phyloP scores from a whole-genome alignment of 2,797 vertebrate species.

The Brotula barbata region DNA sequence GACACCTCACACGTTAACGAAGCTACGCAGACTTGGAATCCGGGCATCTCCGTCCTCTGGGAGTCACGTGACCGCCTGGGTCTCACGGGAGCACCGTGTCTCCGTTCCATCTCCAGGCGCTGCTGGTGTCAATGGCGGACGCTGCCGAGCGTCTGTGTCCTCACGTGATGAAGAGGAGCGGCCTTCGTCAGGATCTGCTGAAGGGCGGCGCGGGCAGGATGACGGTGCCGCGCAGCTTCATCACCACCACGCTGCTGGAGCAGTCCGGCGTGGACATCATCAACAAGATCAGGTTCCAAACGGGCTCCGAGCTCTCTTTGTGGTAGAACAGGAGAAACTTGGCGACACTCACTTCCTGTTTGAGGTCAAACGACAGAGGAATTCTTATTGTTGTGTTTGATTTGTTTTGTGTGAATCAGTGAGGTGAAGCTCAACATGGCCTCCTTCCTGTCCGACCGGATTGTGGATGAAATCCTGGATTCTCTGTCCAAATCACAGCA shows the following conservation, averaged over 20 bases:
- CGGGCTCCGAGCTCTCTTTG: too few relatives aligned
- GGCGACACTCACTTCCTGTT: not conserved
- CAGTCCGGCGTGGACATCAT: slow-evolving; percentile 94
- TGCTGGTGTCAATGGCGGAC: slow-evolving; percentile 92
- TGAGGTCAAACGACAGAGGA: not conserved
- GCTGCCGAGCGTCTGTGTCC: slow-evolving; percentile 90
- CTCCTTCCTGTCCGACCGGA: slow-evolving; percentile 91
- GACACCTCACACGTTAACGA: too few relatives aligned
- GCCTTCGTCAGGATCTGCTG: slow-evolving; percentile 86
- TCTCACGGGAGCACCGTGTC: too few relatives aligned
- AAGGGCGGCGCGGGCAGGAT: slow-evolving; percentile 84
- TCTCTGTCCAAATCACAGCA: slow-evolving; percentile 89
- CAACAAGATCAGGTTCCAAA: slow-evolving; percentile 92
- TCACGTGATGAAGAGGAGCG: slow-evolving; percentile 86
- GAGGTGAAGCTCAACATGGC: slow-evolving; percentile 93
- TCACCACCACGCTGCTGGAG: slow-evolving; percentile 90
- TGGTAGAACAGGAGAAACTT: too few relatives aligned
- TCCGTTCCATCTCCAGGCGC: slow-evolving; percentile 68
- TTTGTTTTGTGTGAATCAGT: slow-evolving; percentile 65
- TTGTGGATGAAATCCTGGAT: slow-evolving; percentile 94
- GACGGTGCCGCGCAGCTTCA: slow-evolving; percentile 85
- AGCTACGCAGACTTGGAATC: too few relatives aligned
- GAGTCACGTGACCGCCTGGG: too few relatives aligned
- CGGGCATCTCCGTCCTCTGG: too few relatives aligned
- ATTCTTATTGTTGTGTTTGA: not conserved